Evolutionary conservation across 2,797 vertebrate genomes (phyloP).

Genomic region (Clamator glandarius): DNA sequence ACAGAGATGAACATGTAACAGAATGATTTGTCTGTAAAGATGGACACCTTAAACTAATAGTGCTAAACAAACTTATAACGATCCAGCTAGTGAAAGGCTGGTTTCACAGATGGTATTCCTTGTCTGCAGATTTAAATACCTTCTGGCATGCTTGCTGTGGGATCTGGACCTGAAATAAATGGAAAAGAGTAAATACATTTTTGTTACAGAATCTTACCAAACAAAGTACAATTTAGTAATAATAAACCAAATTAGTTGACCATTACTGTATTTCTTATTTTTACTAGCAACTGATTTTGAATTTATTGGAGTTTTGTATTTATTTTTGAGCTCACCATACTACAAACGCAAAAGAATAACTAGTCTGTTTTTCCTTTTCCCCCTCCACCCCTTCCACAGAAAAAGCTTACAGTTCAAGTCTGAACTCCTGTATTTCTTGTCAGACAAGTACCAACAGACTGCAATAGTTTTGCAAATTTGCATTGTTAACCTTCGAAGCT

Average conservation of each 20-base stretch:
- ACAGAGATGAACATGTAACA: background rate
- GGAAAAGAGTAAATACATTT: background rate
- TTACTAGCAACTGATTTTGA: background rate
- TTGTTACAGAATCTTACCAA: background rate
- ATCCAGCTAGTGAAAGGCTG: slow-evolving; percentile 14
- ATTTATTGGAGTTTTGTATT: background rate
- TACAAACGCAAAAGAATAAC: background rate
- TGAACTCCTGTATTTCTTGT: background rate
- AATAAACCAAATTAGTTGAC: background rate
- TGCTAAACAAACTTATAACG: background rate
- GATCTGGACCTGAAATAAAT: slow-evolving; percentile 80
- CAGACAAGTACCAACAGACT: background rate
- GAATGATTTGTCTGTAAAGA: background rate
- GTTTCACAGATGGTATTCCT: background rate
- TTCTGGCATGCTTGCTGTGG: slow-evolving; percentile 84
- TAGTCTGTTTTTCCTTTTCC: background rate
- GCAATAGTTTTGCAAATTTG: background rate
- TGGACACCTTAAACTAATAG: background rate
- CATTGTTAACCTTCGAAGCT: background rate
- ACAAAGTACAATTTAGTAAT: background rate
- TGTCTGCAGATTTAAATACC: slow-evolving; percentile 62
- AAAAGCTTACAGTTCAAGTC: background rate
- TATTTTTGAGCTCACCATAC: background rate
- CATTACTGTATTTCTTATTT: background rate
- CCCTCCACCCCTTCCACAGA: background rate